Evolutionary conservation across 2,113 vertebrate genomes (phyloP).

Genomic region (Corydoras sp.): DNA sequence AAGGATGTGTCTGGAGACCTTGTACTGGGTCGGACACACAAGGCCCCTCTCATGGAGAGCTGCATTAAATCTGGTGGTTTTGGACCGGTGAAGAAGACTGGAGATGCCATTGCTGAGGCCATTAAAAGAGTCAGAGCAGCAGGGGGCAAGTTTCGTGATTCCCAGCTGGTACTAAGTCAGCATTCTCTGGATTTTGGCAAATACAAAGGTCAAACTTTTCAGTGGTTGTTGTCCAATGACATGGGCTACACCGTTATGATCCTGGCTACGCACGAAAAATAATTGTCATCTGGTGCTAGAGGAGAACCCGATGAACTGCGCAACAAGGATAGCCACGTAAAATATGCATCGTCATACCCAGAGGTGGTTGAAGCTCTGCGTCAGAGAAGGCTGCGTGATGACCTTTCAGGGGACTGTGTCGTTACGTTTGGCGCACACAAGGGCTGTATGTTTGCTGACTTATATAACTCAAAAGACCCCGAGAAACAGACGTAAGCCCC

Average conservation of each 20-base stretch:
- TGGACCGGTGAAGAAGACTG: too few relatives aligned
- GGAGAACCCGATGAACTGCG: not conserved
- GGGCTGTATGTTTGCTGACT: not conserved
- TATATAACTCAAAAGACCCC: not conserved
- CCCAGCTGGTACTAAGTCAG: too few relatives aligned
- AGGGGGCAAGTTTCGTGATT: too few relatives aligned
- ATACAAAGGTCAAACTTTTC: too few relatives aligned
- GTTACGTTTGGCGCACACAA: conserved; percentile 7
- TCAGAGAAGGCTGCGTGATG: not conserved
- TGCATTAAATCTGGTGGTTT: too few relatives aligned
- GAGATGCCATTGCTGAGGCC: not conserved
- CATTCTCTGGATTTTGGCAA: too few relatives aligned
- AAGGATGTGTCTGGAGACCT: not conserved
- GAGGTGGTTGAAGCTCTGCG: not conserved
- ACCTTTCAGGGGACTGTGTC: not conserved
- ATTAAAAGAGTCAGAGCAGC: too few relatives aligned
- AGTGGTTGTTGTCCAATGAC: too few relatives aligned
- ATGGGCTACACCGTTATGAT: conserved; percentile 7
- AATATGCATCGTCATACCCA: not conserved
- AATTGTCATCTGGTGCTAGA: not conserved
- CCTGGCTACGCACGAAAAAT: conserved; percentile 1
- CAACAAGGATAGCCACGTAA: not conserved
- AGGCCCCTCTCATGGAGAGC: not conserved
- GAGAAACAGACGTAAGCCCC: not conserved
- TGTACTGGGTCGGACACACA: not conserved